Evolutionary conservation across 1,140 invertebrate genomes (phyloP).

Genomic region (Drosophila arawakana): DNA sequence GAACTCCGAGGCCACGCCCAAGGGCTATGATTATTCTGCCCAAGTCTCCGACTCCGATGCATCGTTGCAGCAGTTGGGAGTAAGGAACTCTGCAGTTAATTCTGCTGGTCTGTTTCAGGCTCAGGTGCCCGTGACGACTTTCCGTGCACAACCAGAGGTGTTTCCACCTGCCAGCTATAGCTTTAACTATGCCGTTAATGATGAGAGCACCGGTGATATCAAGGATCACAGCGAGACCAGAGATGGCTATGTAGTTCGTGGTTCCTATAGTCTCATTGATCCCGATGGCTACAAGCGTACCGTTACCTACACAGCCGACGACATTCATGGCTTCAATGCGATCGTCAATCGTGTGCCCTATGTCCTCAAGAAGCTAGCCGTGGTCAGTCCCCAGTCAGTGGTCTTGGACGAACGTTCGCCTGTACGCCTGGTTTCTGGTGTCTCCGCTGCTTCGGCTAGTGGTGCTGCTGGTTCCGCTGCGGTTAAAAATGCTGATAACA

Average conservation of each 20-base stretch:
- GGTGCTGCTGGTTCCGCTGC: not conserved
- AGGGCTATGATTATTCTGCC: slow-evolving; percentile 58
- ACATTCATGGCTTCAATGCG: slow-evolving; percentile 86
- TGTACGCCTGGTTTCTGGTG: not conserved
- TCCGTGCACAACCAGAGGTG: slow-evolving; percentile 45
- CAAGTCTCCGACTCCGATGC: slow-evolving; percentile 16
- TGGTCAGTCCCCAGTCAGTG: slow-evolving; percentile 12
- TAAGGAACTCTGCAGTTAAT: too few relatives aligned
- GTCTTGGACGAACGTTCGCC: slow-evolving; percentile 51
- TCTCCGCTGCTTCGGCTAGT: not conserved
- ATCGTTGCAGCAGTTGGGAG: slow-evolving; percentile 16
- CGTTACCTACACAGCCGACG: slow-evolving; percentile 86
- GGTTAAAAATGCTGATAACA: not conserved
- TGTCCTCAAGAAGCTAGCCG: slow-evolving; percentile 46
- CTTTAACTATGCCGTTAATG: slow-evolving; percentile 65
- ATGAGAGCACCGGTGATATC: slow-evolving; percentile 66
- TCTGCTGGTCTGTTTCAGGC: not conserved
- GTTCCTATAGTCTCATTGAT: slow-evolving; percentile 67
- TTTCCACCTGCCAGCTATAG: slow-evolving; percentile 65
- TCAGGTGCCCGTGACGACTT: slow-evolving; percentile 46
- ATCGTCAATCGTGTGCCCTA: slow-evolving; percentile 83
- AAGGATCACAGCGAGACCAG: slow-evolving; percentile 69
- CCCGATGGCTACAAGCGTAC: slow-evolving; percentile 85
- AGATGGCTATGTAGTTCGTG: slow-evolving; percentile 64
- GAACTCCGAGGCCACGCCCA: slow-evolving; percentile 63